Base-by-base conservation (phyloP, 2,888 invertebrate species). In the Nymphalis polychloros region DNA sequence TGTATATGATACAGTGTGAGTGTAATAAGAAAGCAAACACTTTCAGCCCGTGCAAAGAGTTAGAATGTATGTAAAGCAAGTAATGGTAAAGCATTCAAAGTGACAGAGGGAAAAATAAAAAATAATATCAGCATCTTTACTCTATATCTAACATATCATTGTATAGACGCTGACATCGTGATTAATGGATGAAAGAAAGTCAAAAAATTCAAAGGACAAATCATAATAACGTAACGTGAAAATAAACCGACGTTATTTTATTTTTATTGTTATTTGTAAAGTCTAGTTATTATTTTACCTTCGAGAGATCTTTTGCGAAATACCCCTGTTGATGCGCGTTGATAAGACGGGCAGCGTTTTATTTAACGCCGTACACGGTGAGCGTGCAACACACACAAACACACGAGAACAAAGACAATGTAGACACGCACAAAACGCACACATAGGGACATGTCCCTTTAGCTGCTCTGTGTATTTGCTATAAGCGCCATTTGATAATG, bases 281-380 rank as follows among this genome's bases (percentile, higher is more conserved):
- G 82, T 87, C 85, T 88, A 89, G 83, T 85, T 59, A 63, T 72
- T 94, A 95, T 95, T 95, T 96, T 97, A 97, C 97, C 97, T 97
- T 97, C 97, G 96, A 97, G 96, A 95, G 97, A 97, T 96, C 97
- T 96, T 97, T 97, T 97, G 96, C 97, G 97, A 97, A 97, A 97
- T 95, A 97, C 96, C 95, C 97, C 97, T 97, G 93, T 85, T 86
- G 92, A 88, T 86, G 90, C 87, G 86, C 91, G 92, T 87, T 90
- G 92, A 87, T 85, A 73, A 89, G 88, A 78, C 86, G 90, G 53
- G 90, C 88, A 89, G 91, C 90, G 88, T 83, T 85, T 85, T 82
- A 86, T 86, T 82, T 89, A 89, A 92, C 91, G 92, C 91, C 92
- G 88, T 86, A 91, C 89, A 92, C 88, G 92, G 93, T 91, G 92